phyloP scores from a whole-genome alignment of 2,797 vertebrate species.

The Pristis pectinata region DNA sequence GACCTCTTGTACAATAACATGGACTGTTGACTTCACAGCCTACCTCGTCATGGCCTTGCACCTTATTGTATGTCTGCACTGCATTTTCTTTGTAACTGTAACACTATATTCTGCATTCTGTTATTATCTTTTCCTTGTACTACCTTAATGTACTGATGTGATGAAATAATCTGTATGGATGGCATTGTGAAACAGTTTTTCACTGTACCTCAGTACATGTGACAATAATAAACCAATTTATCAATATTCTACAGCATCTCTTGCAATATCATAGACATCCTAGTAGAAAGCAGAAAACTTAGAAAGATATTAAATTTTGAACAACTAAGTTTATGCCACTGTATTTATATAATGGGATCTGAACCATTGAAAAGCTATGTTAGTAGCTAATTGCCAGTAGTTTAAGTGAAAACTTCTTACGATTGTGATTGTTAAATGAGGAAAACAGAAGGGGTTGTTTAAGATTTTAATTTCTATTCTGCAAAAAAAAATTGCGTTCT shows the following conservation, averaged over 20 bases:
- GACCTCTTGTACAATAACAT: too few species aligned
- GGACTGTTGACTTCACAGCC: too few species aligned
- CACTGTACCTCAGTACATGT: too few species aligned
- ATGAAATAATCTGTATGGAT: too few species aligned
- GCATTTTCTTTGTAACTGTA: too few species aligned
- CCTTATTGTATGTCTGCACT: too few species aligned
- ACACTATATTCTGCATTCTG: too few species aligned
- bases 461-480: neutral
- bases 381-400: neutral
- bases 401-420: neutral
- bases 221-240: too few species aligned
- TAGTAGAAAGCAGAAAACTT: neutral
- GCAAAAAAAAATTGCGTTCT: neutral
- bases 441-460: neutral
- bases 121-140: too few species aligned
- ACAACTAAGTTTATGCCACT: neutral
- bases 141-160: too few species aligned
- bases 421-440: neutral
- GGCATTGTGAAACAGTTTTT: too few species aligned
- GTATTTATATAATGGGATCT: neutral
- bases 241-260: neutral
- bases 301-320: neutral
- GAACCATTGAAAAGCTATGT: neutral
- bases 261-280: neutral
- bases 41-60: too few species aligned